Evolutionary conservation across 2,113 vertebrate species (phyloP), one percentile per base, ranked within the genome.

Genomic region (Apteryx mantelli): DNA sequence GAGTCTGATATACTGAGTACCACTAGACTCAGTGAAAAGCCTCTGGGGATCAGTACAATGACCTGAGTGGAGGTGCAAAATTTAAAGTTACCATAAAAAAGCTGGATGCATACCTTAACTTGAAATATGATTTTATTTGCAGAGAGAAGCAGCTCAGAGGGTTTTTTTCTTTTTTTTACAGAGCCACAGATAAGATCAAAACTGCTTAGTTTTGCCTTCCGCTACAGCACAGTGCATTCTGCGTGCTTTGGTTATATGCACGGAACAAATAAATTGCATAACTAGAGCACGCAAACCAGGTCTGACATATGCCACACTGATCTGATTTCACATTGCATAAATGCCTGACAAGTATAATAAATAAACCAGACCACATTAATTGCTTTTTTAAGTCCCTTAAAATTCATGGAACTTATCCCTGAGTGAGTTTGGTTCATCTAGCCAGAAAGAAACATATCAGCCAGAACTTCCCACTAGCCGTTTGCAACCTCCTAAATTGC

Each of bases 341-440:
- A 81, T 58, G 60, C 55, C 71, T 81, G 70, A 74, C 78, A 91
- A 91, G 55, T 82, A 50, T 40, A n/a, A 87, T 83, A 89, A 95
- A 86, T 89, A 94, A 87, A 95, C 50, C 46, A 95, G 71, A 82
- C 60, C 50, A 60, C n/a, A 20, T 73, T 93, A 88, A 92, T 92
- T 82, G 66, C 34, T 88, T 63, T 73, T 55, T 14, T 60, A 66
- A 68, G 55, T 88, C 40, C 69, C 50, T 38, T 80, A 66, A 91
- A 94, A 86, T 64, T 55, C 14, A 68, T 3, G 11, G 36, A 92
- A 91, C 36, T 86, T 69, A 66, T 28, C 86, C 52, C 50, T 78
- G 34, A 60, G 25, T 56, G 63, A 82, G 48, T 63, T 69, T 64
- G 14, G 42, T 75, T 81, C 73, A 60, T 71, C 55, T 50, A 73